Percentiles rank a stretch among this genome's conserved stretches.
Conservation (phyloP, 2,797 vertebrate genomes). For the Myotis findleyi region DNA sequence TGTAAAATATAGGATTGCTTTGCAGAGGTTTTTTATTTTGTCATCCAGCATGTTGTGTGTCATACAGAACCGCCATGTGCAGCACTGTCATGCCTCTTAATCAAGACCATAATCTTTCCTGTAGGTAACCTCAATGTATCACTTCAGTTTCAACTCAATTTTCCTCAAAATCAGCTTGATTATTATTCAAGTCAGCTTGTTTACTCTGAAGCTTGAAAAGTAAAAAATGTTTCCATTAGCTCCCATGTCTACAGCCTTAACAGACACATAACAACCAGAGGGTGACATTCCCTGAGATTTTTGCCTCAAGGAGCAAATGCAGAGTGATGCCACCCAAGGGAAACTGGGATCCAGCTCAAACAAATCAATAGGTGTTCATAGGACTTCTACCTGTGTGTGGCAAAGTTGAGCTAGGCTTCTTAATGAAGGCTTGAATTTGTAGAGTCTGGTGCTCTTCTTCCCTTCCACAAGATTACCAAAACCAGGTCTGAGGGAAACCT, state of each 20-base stretch:
- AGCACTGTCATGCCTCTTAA: conserved; percentile 83
- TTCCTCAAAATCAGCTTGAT: neutral
- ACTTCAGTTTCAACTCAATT: neutral
- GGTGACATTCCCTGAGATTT: neutral
- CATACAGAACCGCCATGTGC: conserved; percentile 20
- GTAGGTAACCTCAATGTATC: conserved; percentile 81
- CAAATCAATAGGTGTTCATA: neutral
- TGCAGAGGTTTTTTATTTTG: neutral
- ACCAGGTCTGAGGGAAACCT: neutral
- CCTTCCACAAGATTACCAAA: neutral
- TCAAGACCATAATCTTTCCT: conserved; percentile 79
- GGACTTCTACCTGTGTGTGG: neutral
- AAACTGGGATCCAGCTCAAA: neutral
- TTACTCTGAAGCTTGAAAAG: neutral
- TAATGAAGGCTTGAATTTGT: neutral
- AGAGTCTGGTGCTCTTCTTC: neutral
- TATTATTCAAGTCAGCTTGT: neutral
- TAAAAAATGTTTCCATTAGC: neutral
- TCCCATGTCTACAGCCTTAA: neutral
- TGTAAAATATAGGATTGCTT: conserved; percentile 13
- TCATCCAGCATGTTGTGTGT: neutral
- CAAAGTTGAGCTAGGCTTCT: neutral
- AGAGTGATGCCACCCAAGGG: neutral
- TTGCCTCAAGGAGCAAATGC: conserved; percentile 6
- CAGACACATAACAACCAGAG: neutral